Conservation (phyloP, 2,113 vertebrate species). For the Mungos mungo region DNA sequence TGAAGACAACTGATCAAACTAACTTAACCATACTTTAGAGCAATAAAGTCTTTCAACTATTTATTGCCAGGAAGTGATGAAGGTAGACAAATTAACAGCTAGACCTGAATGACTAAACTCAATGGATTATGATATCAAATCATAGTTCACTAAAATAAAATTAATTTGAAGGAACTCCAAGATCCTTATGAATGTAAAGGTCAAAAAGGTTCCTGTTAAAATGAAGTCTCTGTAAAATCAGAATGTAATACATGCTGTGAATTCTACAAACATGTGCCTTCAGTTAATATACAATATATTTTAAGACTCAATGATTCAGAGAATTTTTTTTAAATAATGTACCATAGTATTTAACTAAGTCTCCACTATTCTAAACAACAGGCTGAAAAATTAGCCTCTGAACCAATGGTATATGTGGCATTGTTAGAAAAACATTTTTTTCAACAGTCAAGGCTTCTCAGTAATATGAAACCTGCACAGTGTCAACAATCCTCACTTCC, state of each 20-base stretch:
- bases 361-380: neutral
- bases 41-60: neutral
- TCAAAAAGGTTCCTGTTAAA: neutral
- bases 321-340: neutral
- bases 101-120: neutral
- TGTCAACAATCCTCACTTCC: neutral
- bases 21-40: neutral
- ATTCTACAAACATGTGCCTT: neutral
- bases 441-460: neutral
- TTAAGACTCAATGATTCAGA: neutral
- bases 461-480: neutral
- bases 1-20: neutral
- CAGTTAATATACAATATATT: neutral
- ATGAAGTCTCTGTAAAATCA: neutral
- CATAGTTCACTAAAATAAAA: slow-evolving; percentile 39
- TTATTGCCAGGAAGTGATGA: neutral
- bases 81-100: neutral
- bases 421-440: neutral
- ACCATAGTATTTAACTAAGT: neutral
- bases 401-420: neutral
- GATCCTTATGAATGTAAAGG: neutral
- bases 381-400: neutral
- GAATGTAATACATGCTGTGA: neutral
- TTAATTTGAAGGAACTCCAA: neutral
- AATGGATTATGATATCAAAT: neutral